Evolutionary conservation across 2,888 invertebrate species (phyloP).

Genomic region (Sphaerophoria rueppellii): DNA sequence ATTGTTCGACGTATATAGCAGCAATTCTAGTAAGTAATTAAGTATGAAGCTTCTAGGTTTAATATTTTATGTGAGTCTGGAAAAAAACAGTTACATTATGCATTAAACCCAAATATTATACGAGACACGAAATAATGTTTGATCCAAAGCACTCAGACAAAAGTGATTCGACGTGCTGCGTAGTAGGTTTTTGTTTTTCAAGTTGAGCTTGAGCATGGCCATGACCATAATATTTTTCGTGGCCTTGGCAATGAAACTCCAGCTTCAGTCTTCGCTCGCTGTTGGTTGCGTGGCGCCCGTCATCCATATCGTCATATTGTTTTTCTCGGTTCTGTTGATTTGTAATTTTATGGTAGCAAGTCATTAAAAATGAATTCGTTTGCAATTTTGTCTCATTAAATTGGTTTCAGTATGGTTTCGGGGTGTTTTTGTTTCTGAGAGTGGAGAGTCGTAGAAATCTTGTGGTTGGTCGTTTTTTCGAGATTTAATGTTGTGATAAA

Average conservation of each 20-base stretch:
- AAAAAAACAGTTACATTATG: not conserved
- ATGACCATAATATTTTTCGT: not conserved
- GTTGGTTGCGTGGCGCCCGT: too few relatives aligned
- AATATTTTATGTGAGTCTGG: slow-evolving; percentile 2
- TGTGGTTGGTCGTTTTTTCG: too few relatives aligned
- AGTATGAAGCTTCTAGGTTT: not conserved
- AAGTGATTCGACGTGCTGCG: slow-evolving; percentile 17
- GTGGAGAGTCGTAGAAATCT: too few relatives aligned
- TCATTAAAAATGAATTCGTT: slow-evolving; percentile 32
- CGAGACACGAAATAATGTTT: slow-evolving; percentile 35
- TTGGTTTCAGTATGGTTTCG: not conserved
- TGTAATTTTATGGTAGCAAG: not conserved
- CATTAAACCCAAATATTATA: slow-evolving; percentile 29
- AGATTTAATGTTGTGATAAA: too few relatives aligned
- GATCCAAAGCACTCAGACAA: slow-evolving; percentile 29
- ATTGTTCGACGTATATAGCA: not conserved
- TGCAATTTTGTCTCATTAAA: slow-evolving; percentile 13
- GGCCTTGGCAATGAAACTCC: not conserved
- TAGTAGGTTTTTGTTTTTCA: not conserved
- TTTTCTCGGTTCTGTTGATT: too few relatives aligned
- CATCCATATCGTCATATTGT: too few relatives aligned
- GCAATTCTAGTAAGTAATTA: too few relatives aligned
- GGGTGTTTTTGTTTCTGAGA: not conserved
- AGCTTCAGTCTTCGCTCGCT: not conserved
- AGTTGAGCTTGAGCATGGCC: slow-evolving; percentile 1